Evolutionary conservation across 2,888 invertebrate species (phyloP), one percentile per base, ranked within the genome.

Genomic region (Cheilosia soror): DNA sequence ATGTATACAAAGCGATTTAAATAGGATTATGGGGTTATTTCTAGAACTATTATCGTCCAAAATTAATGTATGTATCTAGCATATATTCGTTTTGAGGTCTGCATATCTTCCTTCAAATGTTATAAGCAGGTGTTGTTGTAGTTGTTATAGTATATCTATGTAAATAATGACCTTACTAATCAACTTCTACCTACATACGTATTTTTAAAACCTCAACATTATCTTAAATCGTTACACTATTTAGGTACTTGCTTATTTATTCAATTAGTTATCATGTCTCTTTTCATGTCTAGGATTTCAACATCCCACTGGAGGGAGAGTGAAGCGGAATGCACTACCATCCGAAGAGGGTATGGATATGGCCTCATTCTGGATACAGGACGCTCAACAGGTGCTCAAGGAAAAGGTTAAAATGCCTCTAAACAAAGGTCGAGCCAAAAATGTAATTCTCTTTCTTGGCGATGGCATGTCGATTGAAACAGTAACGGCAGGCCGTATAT

Each of bases 391-490:
- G 5, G 89, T 89, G 3, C 88, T 91, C 1, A 88, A 88, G 33
- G 87, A 90, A 33, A 92, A 93, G 63, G 82, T 90, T 20, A 85
- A 88, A 15, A 87, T 80, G 7, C 73, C 79, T 4, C 71, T 87
- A 3, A 92, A 91, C 73, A 92, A 89, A 0, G 93, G 93, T 66
- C 91, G 92, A 84, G 96, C 96, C 0, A 95, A 95, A 90, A 97
- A 97, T 91, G 93, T 96, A 0, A 96, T 97, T 72, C 90, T 97
- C 68, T 97, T 97, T 89, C 92, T 97, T 3, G 97, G 97, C 0
- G 97, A 97, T 90, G 96, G 96, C 51, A 95, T 96, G 96, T 95
- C 95, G 20, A 91, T 96, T 65, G 93, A 95, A 2, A 96, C 96
- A 4, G 91, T 95, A 65, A 93, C 95, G 5, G 95, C 95, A 0